phyloP scores from a whole-genome alignment of 2,113 vertebrate species.

The Tetrax tetrax region DNA sequence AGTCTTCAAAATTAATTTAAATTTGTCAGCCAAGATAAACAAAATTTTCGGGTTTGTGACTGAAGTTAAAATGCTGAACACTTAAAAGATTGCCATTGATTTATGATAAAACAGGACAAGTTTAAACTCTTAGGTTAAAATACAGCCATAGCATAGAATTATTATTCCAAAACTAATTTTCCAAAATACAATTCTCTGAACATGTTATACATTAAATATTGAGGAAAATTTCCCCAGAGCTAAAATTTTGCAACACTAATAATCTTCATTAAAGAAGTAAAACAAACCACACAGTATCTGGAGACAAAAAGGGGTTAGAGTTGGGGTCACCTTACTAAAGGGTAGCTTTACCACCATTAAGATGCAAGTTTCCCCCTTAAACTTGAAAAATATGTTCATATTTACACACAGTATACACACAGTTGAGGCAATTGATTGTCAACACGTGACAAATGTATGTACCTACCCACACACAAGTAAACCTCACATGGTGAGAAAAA shows the following conservation, averaged over 20 bases:
- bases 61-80: not conserved
- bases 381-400: conserved; percentile 61
- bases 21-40: conserved; percentile 32
- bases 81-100: conserved; percentile 13
- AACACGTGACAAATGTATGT: conserved; percentile 69
- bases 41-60: conserved; percentile 40
- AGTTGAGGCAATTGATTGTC: conserved; percentile 71
- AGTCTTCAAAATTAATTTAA: not conserved
- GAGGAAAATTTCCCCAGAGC: conserved; percentile 48
- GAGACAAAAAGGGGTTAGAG: conserved; percentile 36
- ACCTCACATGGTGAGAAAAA: conserved; percentile 66
- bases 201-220: conserved; percentile 37
- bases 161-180: conserved; percentile 52
- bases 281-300: conserved; percentile 40
- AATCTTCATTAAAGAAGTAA: conserved; percentile 41
- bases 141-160: conserved; percentile 54
- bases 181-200: conserved; percentile 63
- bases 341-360: conserved; percentile 59
- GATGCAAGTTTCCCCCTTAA: conserved; percentile 40
- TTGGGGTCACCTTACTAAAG: conserved; percentile 35
- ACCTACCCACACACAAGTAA: conserved; percentile 64
- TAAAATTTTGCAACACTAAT: conserved; percentile 53
- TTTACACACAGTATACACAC: conserved; percentile 71
- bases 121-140: conserved; percentile 56
- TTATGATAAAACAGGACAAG: conserved; percentile 45